Conservation (phyloP, 1,140 invertebrate genomes). For the Rhysida immarginata region DNA sequence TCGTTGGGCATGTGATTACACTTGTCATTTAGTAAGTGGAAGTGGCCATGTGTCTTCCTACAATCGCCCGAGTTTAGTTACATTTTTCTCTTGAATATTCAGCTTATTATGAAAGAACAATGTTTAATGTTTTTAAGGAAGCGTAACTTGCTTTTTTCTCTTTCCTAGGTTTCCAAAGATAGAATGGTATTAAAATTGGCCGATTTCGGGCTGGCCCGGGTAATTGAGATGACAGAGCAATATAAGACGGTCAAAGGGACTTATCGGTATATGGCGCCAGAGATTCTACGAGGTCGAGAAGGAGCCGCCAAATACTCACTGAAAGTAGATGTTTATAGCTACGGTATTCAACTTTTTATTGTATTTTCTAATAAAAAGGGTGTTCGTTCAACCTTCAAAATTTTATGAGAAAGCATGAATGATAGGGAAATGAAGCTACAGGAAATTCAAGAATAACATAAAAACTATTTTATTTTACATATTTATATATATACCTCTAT, state of each 20-base stretch:
- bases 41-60: too few species aligned
- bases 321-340: slow-evolving; percentile 10
- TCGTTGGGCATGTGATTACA: too few species aligned
- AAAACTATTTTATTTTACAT: background rate
- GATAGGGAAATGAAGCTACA: too few species aligned
- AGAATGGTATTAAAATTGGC: slow-evolving; percentile 7
- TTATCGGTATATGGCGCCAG: slow-evolving; percentile 9
- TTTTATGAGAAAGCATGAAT: background rate
- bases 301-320: slow-evolving; percentile 8
- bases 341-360: slow-evolving; percentile 1
- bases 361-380: too few species aligned
- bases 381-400: background rate
- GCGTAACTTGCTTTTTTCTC: too few species aligned
- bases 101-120: too few species aligned
- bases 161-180: slow-evolving; percentile 6
- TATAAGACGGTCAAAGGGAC: slow-evolving; percentile 11
- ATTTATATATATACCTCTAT: too few species aligned
- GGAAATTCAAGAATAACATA: too few species aligned
- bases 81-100: too few species aligned
- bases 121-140: too few species aligned
- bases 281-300: background rate
- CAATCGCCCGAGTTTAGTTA: too few species aligned
- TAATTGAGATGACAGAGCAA: slow-evolving; percentile 8
- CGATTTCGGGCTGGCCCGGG: slow-evolving; percentile 10
- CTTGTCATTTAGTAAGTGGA: too few species aligned